Conservation (phyloP, 2,113 vertebrate genomes). For the Ciconia boyciana region DNA sequence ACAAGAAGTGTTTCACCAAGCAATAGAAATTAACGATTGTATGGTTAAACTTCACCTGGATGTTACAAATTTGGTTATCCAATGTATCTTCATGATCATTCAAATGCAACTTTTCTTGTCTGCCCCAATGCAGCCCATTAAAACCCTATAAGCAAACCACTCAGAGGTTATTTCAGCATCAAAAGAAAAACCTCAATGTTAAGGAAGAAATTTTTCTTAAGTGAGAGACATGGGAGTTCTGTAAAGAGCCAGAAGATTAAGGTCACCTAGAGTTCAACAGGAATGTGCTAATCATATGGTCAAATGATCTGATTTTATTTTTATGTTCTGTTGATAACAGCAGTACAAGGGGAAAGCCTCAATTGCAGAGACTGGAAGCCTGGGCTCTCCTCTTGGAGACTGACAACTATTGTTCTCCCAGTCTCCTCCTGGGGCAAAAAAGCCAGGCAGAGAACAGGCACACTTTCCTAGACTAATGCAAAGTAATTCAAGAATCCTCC, state of each 20-base stretch:
- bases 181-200: background rate
- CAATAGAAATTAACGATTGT: background rate
- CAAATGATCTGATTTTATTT: conserved; percentile 51
- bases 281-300: conserved; percentile 39
- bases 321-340: conserved; percentile 13
- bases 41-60: background rate
- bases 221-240: background rate
- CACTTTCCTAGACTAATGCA: conserved; percentile 51
- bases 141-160: background rate
- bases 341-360: background rate
- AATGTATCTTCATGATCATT: background rate
- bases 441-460: conserved; percentile 31
- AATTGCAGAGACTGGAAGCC: background rate
- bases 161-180: background rate
- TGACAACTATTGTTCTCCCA: conserved; percentile 13
- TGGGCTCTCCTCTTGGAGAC: background rate
- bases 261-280: conserved; percentile 39
- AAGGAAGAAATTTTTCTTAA: background rate
- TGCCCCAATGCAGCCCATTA: background rate
- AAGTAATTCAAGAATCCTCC: conserved; percentile 62
- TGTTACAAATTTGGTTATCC: background rate
- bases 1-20: background rate
- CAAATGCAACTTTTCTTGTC: background rate
- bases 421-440: conserved; percentile 30
- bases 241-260: background rate